A percentile compares a stretch with the other conserved stretches of the same genome.
Evolutionary conservation across 2,888 invertebrate species (phyloP).

Genomic region (Lathronympha strigana): DNA sequence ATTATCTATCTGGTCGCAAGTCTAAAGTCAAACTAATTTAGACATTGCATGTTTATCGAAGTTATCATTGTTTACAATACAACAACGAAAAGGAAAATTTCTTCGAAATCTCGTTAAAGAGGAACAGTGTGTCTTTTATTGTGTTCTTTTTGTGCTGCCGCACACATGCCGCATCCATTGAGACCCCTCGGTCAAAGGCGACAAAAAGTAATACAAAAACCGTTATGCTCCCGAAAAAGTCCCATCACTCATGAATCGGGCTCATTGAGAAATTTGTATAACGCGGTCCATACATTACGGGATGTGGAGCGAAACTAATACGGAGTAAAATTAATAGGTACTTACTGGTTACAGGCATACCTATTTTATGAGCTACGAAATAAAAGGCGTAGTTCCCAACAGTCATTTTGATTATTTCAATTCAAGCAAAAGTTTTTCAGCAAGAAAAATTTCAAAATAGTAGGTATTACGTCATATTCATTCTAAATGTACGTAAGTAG

Average conservation of each 20-base stretch:
- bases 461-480: too few relatives aligned
- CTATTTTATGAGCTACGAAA: conserved; percentile 12
- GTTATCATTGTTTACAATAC: neutral
- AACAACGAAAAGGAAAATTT: neutral
- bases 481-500: too few relatives aligned
- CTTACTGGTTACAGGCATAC: too few relatives aligned
- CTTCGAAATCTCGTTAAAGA: conserved; percentile 10
- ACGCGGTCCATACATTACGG: conserved; percentile 48
- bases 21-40: conserved; percentile 1
- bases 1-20: neutral
- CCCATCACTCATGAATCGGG: conserved; percentile 77
- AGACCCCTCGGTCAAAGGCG: conserved; percentile 79
- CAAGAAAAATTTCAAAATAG: too few relatives aligned
- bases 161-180: conserved; percentile 79
- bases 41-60: neutral
- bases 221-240: conserved; percentile 80
- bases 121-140: conserved; percentile 46
- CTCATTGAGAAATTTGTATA: conserved; percentile 74
- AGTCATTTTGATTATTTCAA: neutral
- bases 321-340: too few relatives aligned
- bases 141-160: conserved; percentile 59
- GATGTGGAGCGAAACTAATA: conserved; percentile 47
- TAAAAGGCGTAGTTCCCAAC: neutral
- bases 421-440: too few relatives aligned
- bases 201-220: conserved; percentile 84